A percentile compares a stretch with the other conserved stretches of the same genome.
These are phyloP conservation scores for Dendrocincla tyrannina DNA, from an alignment of 2,797 vertebrate genomes.

Conservation along the genomic window DNA sequence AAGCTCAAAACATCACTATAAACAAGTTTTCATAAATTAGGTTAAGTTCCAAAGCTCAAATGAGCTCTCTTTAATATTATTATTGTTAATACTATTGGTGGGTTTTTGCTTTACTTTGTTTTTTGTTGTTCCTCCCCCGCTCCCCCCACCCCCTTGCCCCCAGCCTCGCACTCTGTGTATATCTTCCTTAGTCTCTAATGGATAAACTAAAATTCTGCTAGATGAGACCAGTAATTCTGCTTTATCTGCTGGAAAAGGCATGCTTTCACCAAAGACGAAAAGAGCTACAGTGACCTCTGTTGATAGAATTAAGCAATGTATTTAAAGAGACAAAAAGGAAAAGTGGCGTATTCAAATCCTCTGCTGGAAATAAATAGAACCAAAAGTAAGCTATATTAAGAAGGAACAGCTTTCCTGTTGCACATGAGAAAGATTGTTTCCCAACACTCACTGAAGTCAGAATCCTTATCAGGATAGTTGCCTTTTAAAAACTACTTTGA, in stretches of 20 bases:
- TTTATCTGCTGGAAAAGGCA: not conserved
- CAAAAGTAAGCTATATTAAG: not conserved
- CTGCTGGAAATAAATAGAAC: not conserved
- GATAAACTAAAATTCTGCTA: not conserved
- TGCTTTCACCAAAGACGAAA: not conserved
- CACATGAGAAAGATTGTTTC: not conserved
- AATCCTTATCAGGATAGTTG: not conserved
- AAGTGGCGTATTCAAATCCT: not conserved
- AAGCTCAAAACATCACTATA: not conserved
- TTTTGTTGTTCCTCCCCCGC: not conserved
- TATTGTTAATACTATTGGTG: not conserved
- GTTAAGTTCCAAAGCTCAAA: not conserved
- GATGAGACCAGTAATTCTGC: not conserved
- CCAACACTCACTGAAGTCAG: not conserved
- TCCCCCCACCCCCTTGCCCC: no score
- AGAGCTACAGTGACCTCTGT: slow-evolving; percentile 77
- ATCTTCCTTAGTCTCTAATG: not conserved
- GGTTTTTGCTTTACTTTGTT: not conserved
- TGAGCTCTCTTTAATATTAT: not conserved
- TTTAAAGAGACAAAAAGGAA: not conserved
- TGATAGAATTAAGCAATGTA: slow-evolving; percentile 70
- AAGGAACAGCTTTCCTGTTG: not conserved
- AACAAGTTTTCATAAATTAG: not conserved
- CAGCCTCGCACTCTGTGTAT: not conserved
- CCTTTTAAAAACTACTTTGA: not conserved